These are phyloP conservation scores for Semnopithecus entellus DNA, from an alignment of 2,113 vertebrate genomes.

Conservation along the genomic window DNA sequence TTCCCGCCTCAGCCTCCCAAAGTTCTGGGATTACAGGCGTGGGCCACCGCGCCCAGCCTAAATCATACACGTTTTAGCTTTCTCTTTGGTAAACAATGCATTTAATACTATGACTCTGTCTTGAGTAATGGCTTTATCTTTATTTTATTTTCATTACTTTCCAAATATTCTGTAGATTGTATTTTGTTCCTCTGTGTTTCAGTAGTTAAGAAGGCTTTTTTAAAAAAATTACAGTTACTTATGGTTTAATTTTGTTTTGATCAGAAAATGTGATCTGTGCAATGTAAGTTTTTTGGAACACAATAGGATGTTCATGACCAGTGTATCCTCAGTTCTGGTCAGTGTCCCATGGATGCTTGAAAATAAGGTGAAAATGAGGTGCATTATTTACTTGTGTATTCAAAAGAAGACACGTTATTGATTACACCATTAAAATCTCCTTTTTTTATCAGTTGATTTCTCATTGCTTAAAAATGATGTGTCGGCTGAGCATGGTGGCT, in stretches of 20 bases:
- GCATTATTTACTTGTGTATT: not conserved
- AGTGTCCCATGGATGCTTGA: fast-evolving
- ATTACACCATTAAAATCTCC: not conserved
- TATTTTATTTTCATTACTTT: not conserved
- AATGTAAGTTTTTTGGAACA: not conserved
- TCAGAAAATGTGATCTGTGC: not conserved
- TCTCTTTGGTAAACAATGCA: not conserved
- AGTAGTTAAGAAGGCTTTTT: not conserved
- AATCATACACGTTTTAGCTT: not conserved
- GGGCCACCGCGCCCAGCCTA: not conserved
- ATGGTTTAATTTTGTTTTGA: not conserved
- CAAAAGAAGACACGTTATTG: not conserved
- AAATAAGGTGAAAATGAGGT: not conserved
- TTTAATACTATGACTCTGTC: not conserved
- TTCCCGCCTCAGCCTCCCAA: too few species aligned
- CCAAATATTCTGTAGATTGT: not conserved
- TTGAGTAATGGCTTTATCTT: not conserved
- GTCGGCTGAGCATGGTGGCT: too few species aligned
- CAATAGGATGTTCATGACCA: not conserved
- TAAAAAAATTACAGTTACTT: not conserved
- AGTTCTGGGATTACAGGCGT: too few species aligned
- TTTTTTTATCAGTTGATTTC: not conserved
- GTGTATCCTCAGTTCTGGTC: fast-evolving
- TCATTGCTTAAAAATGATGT: not conserved
- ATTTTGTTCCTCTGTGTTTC: not conserved